These are phyloP conservation scores for Anguilla megastoma DNA, from an alignment of 2,797 vertebrate species.

Conservation along the genomic window DNA sequence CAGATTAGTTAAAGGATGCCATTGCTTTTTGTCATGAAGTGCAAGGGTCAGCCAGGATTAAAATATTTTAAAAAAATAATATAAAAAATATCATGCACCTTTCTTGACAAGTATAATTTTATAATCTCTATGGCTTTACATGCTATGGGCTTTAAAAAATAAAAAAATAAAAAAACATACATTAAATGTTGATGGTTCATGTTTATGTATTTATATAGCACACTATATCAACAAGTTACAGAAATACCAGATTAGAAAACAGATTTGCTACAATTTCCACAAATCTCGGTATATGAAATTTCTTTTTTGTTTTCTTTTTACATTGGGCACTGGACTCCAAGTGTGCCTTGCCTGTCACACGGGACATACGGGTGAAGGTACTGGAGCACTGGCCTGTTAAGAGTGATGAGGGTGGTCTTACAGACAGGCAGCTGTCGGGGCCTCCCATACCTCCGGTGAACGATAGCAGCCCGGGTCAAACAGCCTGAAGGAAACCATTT, in stretches of 20 bases:
- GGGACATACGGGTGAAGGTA: neutral
- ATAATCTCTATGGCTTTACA: neutral
- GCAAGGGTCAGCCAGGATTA: neutral
- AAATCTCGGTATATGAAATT: neutral
- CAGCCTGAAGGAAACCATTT: neutral
- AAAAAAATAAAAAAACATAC: neutral
- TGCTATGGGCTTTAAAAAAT: neutral
- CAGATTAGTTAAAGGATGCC: neutral
- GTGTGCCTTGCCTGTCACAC: neutral
- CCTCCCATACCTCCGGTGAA: too few relatives aligned
- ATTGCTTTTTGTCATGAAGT: neutral
- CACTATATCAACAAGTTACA: too few relatives aligned
- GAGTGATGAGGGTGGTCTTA: neutral
- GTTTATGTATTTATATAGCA: neutral
- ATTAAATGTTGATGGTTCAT: neutral
- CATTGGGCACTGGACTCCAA: neutral
- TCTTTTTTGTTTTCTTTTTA: too few relatives aligned
- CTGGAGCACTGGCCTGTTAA: neutral
- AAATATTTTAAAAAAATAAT: neutral
- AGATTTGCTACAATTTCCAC: neutral
- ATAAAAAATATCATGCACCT: neutral
- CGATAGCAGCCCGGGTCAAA: too few relatives aligned
- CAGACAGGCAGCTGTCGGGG: neutral
- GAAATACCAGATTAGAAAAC: too few relatives aligned
- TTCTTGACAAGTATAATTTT: neutral